Evolutionary conservation across 2,113 vertebrate genomes (phyloP), one percentile per base, ranked within the genome.

Genomic region (Rhegmatorhina hoffmannsi): DNA sequence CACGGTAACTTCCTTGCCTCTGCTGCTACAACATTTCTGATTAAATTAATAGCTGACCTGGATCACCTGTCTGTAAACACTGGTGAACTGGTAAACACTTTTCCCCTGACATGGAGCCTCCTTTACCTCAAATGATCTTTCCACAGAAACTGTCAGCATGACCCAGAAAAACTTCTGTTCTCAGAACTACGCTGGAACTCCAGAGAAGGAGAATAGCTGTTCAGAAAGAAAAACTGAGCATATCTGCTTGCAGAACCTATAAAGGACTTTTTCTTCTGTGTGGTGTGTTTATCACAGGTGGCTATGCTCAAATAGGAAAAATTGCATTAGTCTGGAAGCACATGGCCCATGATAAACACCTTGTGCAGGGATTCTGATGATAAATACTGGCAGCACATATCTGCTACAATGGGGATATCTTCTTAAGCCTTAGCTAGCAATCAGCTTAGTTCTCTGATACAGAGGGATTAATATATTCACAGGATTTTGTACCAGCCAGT

Each of bases 401-500:
- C 79, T 95, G 55, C 59, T 88, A 86, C 75, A 94, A 95, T 83
- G 43, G 36, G 43, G 21, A 77, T 94, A 96, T 95, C 78, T 93
- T 64, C 66, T 63, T 93, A 95, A 96, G 24, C 83, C 59, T 47
- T 38, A 80, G 72, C 94, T 77, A 82, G 94, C 92, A 96, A 96
- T 95, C 82, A 96, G 82, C 92, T 96, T 93, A 95, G 75, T 50
- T 95, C 72, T 64, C 72, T 64, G 36, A 93, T 84, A 94, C 34
- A 92, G 59, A 83, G 46, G 59, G 82, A 95, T 96, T 93, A 94
- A 89, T 95, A 93, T 36, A 90, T 55, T 81, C 76, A 67, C 55
- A 81, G 83, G 72, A 88, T 97, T 94, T 94, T 84, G 26, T 50
- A 76, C 44, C n/a, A 85, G 53, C 9, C 58, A 73, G 11, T 50